Conservation (phyloP, 1,140 invertebrate genomes). For the Cyclargus thomasi region DNA sequence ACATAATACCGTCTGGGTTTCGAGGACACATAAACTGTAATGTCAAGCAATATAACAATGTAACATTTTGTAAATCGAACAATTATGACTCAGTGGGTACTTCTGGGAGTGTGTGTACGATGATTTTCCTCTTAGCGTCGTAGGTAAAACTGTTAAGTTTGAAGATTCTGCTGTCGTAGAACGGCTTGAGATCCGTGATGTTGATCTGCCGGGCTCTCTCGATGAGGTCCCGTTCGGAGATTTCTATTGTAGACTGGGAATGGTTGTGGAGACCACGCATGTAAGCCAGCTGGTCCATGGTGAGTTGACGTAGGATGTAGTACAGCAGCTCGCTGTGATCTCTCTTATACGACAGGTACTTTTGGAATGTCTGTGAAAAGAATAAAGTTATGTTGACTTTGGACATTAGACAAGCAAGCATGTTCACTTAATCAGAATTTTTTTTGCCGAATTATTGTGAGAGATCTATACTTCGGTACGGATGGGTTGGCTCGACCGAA, state of each 20-base stretch:
- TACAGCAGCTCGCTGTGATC: conserved; percentile 97
- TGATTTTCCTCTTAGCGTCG: conserved; percentile 88
- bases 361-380: conserved; percentile 87
- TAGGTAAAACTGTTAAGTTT: conserved; percentile 92
- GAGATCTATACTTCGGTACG: no score
- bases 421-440: neutral
- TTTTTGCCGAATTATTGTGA: no score
- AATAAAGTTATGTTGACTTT: conserved; percentile 7
- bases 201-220: conserved; percentile 95
- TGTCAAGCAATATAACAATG: no score
- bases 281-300: conserved; percentile 92
- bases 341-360: conserved; percentile 94
- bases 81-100: conserved; percentile 33
- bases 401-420: neutral
- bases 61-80: no score
- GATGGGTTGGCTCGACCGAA: no score
- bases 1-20: no score
- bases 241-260: conserved; percentile 86
- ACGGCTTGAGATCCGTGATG: conserved; percentile 91
- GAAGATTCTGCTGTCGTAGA: conserved; percentile 95
- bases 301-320: conserved; percentile 95
- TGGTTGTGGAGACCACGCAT: conserved; percentile 87
- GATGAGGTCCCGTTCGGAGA: conserved; percentile 92
- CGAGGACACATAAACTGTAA: no score
- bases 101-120: conserved; percentile 87